Base-by-base conservation (phyloP, 2,888 invertebrate genomes). In the Cephonodes hylas region DNA sequence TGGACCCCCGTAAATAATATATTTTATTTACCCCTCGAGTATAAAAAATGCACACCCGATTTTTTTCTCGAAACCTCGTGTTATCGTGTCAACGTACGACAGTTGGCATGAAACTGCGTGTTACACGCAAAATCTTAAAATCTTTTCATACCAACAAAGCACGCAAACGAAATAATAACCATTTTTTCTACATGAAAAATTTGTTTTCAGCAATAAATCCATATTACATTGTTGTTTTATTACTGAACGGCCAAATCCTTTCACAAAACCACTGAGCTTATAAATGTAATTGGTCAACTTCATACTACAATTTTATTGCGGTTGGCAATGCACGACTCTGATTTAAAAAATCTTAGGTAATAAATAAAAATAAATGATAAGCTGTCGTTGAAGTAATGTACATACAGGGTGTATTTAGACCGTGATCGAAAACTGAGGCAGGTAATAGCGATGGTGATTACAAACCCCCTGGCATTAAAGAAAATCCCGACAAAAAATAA, bases 71-170 rank as follows among this genome's bases (percentile, higher is more conserved):
- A 15, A 42, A 42, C 15, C 42, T 20, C 8, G 42, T 59, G 23
- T 42, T 53, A 64, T 69, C 71, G 72, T 72, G 74, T 77, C 77
- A 79, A 72, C 71, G 71, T 65, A 64, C 73, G 67, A 70, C 72
- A 71, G 69, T 53, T 66, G 70, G 68, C 73, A 75, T 73, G 71
- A 79, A 74, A 72, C 77, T 83, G 89, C 90, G 88, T 89, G 88
- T 73, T 53, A 69, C 90, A 90, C 89, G 89, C 85, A 80, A 80
- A 81, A 83, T 81, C 78, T 75, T 74, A 76, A 76, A 77, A 77
- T 61, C 71, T 73, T 73, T 69, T 72, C 71, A 73, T 74, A 69
- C 63, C 63, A 56, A 59, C 63, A 67, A 67, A 62, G 69, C 84
- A 85, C 84, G 86, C 85, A 77, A 86, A 75, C 71, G 80, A 80